A percentile compares a stretch with the other conserved stretches of the same genome.
phyloP scores from a whole-genome alignment of 2,888 invertebrate species.

The Crematogaster levior region DNA sequence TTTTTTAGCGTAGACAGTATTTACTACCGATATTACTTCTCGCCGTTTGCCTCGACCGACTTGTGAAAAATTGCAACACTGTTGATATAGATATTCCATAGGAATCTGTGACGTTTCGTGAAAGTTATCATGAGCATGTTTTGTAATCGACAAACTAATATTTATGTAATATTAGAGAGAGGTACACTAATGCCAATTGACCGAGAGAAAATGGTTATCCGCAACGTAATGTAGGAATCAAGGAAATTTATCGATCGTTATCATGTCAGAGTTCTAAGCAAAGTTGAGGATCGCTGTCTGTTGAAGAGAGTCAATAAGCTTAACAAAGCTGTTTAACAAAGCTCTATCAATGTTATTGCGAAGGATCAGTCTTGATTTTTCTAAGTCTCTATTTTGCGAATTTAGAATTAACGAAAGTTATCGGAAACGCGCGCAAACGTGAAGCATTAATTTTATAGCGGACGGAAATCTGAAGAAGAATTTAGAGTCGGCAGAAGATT shows the following conservation, averaged over 20 bases:
- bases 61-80: background rate
- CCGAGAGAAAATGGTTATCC: background rate
- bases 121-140: background rate
- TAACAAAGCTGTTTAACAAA: constrained; percentile 29
- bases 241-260: constrained; percentile 38
- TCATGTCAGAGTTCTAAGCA: constrained; percentile 34
- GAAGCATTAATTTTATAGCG: constrained; percentile 20
- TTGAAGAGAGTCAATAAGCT: constrained; percentile 39
- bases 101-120: constrained; percentile 22
- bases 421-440: background rate
- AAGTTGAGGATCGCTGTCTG: constrained; percentile 25
- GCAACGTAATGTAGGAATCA: background rate
- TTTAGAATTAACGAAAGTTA: background rate
- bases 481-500: background rate
- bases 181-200: background rate
- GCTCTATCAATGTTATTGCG: constrained; percentile 16
- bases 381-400: constrained; percentile 15
- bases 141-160: constrained; percentile 9
- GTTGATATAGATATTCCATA: background rate
- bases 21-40: background rate
- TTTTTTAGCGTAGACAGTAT: background rate
- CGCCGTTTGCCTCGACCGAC: background rate
- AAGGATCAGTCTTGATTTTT: constrained; percentile 11
- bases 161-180: constrained; percentile 2
- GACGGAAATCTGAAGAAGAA: constrained; percentile 7